These are phyloP conservation scores for Trachemys scripta DNA, from an alignment of 2,113 vertebrate species.

Conservation along the genomic window DNA sequence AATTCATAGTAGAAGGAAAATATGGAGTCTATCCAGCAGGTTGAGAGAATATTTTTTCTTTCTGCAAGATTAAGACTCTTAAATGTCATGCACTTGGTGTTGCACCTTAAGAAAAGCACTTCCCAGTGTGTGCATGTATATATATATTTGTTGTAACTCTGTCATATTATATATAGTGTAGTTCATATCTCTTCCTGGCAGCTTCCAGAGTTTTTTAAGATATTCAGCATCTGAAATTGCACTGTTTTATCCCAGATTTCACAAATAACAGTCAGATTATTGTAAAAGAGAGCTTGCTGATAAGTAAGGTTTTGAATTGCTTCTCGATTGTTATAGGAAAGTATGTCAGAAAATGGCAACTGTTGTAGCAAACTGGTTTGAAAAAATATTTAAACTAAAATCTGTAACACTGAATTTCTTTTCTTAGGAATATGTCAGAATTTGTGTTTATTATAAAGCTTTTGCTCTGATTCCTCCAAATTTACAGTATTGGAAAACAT, in stretches of 20 bases:
- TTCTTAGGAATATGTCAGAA: conserved; percentile 68
- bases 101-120: neutral
- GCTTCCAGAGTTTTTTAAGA: conserved; percentile 58
- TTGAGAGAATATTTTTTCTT: neutral
- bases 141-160: conserved; percentile 38
- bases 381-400: conserved; percentile 74
- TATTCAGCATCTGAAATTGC: conserved; percentile 66
- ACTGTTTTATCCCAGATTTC: conserved; percentile 69
- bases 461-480: conserved; percentile 68
- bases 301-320: conserved; percentile 70
- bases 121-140: neutral
- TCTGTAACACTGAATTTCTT: conserved; percentile 43
- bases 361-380: conserved; percentile 25
- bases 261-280: conserved; percentile 72
- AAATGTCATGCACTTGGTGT: conserved; percentile 10
- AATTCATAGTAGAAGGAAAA: neutral
- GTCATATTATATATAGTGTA: neutral
- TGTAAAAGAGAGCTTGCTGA: conserved; percentile 74
- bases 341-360: conserved; percentile 48
- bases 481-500: conserved; percentile 71
- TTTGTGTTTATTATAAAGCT: conserved; percentile 69
- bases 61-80: neutral
- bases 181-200: conserved; percentile 37
- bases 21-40: neutral
- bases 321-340: conserved; percentile 64